These are phyloP conservation scores for Seriola dumerili DNA, from an alignment of 2,113 vertebrate genomes.

Conservation along the genomic window DNA sequence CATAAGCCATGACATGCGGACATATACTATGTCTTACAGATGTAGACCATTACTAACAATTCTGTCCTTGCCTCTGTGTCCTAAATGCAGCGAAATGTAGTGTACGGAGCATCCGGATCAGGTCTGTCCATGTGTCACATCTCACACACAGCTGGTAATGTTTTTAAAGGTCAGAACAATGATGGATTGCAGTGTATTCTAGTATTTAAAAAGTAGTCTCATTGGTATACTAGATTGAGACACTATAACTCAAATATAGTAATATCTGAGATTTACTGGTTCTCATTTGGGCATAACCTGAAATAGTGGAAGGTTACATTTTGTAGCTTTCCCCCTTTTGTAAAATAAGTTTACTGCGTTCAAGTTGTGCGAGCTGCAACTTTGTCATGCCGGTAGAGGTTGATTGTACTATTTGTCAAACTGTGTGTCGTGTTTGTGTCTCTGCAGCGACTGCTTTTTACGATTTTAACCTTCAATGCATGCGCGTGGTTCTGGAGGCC, in stretches of 20 bases:
- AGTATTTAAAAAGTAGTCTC: neutral
- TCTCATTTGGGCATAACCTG: no score
- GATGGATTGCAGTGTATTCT: neutral
- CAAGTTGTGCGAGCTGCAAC: no score
- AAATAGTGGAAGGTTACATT: no score
- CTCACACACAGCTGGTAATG: neutral
- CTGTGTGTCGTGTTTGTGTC: neutral
- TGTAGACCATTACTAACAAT: neutral
- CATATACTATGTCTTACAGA: constrained; percentile 5
- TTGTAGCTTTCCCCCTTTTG: no score
- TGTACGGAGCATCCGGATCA: neutral
- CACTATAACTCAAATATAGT: neutral
- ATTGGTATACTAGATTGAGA: neutral
- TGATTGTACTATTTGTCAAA: neutral
- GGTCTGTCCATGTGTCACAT: neutral
- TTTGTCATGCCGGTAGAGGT: neutral
- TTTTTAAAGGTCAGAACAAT: neutral
- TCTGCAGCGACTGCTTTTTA: neutral
- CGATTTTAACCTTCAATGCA: neutral
- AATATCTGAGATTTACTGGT: no score
- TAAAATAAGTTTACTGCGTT: no score
- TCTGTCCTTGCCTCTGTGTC: neutral
- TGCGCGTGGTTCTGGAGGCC: neutral
- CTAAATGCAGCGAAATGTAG: neutral
- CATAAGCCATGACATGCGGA: neutral